These are phyloP conservation scores for Polyommatus iphigenia DNA, from an alignment of 2,888 invertebrate genomes.

Conservation along the genomic window DNA sequence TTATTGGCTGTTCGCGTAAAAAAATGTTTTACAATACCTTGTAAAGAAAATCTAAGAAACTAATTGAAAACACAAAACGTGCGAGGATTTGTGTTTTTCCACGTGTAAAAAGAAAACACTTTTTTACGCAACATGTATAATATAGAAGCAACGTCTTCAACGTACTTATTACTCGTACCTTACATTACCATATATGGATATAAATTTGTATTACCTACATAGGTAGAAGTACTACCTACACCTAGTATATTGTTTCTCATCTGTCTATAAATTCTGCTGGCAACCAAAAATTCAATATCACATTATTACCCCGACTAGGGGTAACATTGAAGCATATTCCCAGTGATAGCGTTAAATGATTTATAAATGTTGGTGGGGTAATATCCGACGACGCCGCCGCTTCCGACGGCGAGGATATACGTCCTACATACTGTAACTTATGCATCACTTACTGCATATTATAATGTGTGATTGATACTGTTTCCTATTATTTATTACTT, in stretches of 20 bases:
- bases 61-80: not conserved
- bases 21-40: not conserved
- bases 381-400: slow-evolving; percentile 20
- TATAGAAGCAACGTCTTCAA: not conserved
- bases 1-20: not conserved
- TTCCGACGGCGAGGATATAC: not conserved
- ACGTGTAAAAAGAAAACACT: not conserved
- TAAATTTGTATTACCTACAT: no score
- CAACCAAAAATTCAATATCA: not conserved
- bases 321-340: not conserved
- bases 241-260: no score
- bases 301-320: not conserved
- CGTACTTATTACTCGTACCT: no score
- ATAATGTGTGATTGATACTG: not conserved
- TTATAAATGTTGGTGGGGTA: slow-evolving; percentile 27
- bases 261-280: not conserved
- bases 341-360: slow-evolving; percentile 26
- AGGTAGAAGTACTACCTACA: no score
- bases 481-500: no score
- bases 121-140: not conserved
- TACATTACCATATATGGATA: no score
- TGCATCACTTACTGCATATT: not conserved
- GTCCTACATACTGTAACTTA: slow-evolving; percentile 8
- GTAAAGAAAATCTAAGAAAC: not conserved
- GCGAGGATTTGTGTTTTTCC: not conserved